Conservation (phyloP, 2,888 invertebrate genomes). For the Tachina lurida region DNA sequence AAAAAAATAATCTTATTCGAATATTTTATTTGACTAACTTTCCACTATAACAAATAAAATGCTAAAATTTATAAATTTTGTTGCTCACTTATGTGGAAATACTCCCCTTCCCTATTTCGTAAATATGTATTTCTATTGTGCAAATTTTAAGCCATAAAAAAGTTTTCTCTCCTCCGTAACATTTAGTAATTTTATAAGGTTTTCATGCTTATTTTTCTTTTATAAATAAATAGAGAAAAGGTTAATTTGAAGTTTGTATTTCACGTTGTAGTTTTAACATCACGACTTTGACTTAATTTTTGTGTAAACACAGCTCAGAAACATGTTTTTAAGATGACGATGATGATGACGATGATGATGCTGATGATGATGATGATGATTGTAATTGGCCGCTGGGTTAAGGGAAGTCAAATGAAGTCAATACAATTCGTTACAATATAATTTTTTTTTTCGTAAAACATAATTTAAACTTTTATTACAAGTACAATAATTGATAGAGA, state of each 20-base stretch:
- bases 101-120: not conserved
- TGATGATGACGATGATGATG: conserved; percentile 8
- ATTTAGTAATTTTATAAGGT: not conserved
- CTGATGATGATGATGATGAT: not conserved
- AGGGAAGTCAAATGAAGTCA: conserved; percentile 44
- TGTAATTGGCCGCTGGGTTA: conserved; percentile 27
- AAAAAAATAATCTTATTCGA: not conserved
- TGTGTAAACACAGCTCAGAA: conserved; percentile 35
- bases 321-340: conserved; percentile 17
- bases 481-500: not conserved
- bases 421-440: conserved; percentile 17
- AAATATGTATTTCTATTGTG: not conserved
- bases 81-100: not conserved
- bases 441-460: not conserved
- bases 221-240: conserved; percentile 3
- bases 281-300: conserved; percentile 62
- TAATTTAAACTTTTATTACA: not conserved
- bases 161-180: not conserved
- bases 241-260: conserved; percentile 46
- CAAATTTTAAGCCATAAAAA: not conserved
- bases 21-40: not conserved
- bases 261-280: conserved; percentile 51
- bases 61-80: not conserved
- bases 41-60: not conserved
- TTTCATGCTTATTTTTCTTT: conserved; percentile 8